Evolutionary conservation across 2,113 vertebrate species (phyloP).

Genomic region (Dromas ardeola): DNA sequence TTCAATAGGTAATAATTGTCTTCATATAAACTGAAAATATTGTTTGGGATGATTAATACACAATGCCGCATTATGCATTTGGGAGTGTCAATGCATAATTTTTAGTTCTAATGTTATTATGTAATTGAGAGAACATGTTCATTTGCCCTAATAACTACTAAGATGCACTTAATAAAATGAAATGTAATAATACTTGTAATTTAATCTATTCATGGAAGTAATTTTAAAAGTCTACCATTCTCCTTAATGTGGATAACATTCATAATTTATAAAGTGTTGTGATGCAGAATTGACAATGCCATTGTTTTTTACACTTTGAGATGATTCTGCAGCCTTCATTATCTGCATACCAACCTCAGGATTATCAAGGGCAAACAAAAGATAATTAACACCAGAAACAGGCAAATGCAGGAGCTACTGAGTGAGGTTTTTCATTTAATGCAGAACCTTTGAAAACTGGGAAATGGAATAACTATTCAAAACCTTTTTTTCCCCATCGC

Average conservation of each 20-base stretch:
- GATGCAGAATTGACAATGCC: slow-evolving; percentile 96
- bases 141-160: slow-evolving; percentile 94
- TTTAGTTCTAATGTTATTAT: slow-evolving; percentile 84
- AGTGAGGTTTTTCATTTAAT: slow-evolving; percentile 78
- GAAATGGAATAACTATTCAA: slow-evolving; percentile 79
- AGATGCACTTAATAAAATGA: slow-evolving; percentile 97
- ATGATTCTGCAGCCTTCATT: slow-evolving; percentile 94
- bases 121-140: slow-evolving; percentile 86
- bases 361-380: slow-evolving; percentile 99
- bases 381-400: slow-evolving; percentile 95
- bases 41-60: slow-evolving; percentile 85
- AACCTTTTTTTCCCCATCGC: background rate
- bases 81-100: slow-evolving; percentile 84
- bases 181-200: slow-evolving; percentile 98
- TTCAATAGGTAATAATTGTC: slow-evolving; percentile 84
- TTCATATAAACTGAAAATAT: slow-evolving; percentile 84
- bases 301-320: slow-evolving; percentile 91
- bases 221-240: slow-evolving; percentile 94
- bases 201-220: slow-evolving; percentile 97
- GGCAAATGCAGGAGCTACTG: slow-evolving; percentile 77
- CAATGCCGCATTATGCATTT: slow-evolving; percentile 85
- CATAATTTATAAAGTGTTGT: slow-evolving; percentile 97
- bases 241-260: slow-evolving; percentile 94
- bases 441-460: slow-evolving; percentile 78
- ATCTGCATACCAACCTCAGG: slow-evolving; percentile 87